Conservation (phyloP, 2,113 vertebrate species). For the Casuarius casuarius region DNA sequence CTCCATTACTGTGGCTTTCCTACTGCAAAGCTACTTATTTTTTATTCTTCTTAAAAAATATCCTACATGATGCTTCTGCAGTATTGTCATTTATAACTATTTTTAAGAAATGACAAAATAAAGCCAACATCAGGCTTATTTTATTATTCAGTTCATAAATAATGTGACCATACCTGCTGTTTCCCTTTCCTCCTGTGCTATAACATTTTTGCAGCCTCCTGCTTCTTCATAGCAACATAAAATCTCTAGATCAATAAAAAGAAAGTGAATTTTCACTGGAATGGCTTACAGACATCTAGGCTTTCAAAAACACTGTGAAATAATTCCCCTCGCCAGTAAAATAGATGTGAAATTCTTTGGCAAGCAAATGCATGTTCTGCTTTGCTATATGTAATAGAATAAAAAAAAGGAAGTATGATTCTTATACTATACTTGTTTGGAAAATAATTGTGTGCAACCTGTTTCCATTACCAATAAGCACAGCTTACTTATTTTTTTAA, state of each 20-base stretch:
- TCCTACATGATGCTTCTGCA: not conserved
- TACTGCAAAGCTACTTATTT: not conserved
- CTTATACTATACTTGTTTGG: conserved; percentile 3
- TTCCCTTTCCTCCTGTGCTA: not conserved
- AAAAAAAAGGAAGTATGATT: not conserved
- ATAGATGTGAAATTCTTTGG: not conserved
- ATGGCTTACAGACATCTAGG: not conserved
- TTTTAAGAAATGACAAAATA: not conserved
- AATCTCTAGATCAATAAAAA: conserved; percentile 17
- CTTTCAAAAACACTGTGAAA: conserved; percentile 13
- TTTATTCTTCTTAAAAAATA: not conserved
- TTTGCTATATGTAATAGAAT: not conserved
- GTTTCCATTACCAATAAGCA: conserved; percentile 29
- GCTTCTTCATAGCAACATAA: conserved; percentile 24
- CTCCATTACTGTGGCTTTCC: not conserved
- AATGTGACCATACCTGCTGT: not conserved
- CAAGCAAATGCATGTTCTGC: not conserved
- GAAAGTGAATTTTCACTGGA: conserved; percentile 10
- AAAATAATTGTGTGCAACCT: conserved; percentile 7
- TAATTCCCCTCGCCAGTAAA: not conserved
- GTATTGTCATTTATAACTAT: not conserved
- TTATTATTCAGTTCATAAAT: not conserved
- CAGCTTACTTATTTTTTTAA: conserved; percentile 28
- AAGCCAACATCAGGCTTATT: not conserved
- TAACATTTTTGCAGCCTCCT: not conserved